phyloP scores from a whole-genome alignment of 1,140 invertebrate species.

The Diachasma alloeum region DNA sequence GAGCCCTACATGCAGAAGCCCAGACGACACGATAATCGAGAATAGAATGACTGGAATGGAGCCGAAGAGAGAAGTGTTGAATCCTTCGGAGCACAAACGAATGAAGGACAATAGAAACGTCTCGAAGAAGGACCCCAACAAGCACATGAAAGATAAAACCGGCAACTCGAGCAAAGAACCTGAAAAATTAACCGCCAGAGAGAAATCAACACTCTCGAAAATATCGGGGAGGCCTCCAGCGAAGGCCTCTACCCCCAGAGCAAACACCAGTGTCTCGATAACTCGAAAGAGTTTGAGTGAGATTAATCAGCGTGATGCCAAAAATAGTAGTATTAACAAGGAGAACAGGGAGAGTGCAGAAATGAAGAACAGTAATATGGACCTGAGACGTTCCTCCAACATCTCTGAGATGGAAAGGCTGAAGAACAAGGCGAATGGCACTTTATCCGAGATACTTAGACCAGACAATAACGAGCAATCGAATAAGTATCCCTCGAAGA shows the following conservation, averaged over 20 bases:
- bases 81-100: conserved; percentile 41
- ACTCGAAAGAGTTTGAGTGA: conserved; percentile 11
- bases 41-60: conserved; percentile 35
- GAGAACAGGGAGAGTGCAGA: conserved; percentile 31
- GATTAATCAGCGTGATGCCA: neutral
- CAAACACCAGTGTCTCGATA: neutral
- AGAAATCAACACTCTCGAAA: conserved; percentile 41
- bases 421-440: conserved; percentile 46
- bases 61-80: conserved; percentile 27
- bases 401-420: conserved; percentile 37
- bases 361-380: neutral
- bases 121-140: conserved; percentile 39
- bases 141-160: conserved; percentile 41
- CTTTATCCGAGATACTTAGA: conserved; percentile 49
- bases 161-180: conserved; percentile 43
- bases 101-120: conserved; percentile 45
- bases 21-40: conserved; percentile 45
- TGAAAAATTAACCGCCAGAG: conserved; percentile 40
- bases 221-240: conserved; percentile 29
- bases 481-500: conserved; percentile 27
- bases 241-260: conserved; percentile 26
- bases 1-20: conserved; percentile 57
- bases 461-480: conserved; percentile 38
- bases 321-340: conserved; percentile 28
- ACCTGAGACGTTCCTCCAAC: conserved; percentile 30